A percentile compares a stretch with the other conserved stretches of the same genome.
These are phyloP conservation scores for Lasioglossum marginatum DNA, from an alignment of 2,888 invertebrate species.

Conservation along the genomic window DNA sequence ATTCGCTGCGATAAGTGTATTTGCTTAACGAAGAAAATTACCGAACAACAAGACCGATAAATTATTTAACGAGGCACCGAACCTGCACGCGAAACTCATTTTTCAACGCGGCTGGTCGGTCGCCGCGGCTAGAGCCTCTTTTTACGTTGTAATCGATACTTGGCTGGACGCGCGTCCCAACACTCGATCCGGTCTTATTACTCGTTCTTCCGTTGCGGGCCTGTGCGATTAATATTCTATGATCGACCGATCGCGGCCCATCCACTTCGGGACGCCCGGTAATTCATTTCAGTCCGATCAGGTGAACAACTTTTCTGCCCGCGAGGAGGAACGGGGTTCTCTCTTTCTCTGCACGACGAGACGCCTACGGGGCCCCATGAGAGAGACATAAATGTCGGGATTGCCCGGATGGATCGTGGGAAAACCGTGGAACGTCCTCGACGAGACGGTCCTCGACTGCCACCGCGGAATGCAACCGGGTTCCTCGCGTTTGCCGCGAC, in stretches of 20 bases:
- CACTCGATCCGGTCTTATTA: slow-evolving; percentile 10
- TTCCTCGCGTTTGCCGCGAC: slow-evolving; percentile 40
- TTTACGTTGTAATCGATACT: slow-evolving; percentile 2
- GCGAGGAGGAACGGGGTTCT: background rate
- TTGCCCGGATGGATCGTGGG: slow-evolving; percentile 59
- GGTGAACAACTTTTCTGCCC: background rate
- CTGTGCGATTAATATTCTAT: slow-evolving; percentile 10
- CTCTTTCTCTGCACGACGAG: background rate
- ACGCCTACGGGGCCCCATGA: background rate
- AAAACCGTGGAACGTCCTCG: slow-evolving; percentile 49
- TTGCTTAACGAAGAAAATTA: background rate
- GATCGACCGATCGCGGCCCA: background rate
- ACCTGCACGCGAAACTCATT: background rate
- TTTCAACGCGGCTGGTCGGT: background rate
- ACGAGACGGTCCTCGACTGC: slow-evolving; percentile 23
- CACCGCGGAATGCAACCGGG: slow-evolving; percentile 55
- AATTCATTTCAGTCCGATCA: slow-evolving; percentile 14
- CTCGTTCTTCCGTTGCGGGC: background rate
- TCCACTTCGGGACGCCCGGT: background rate
- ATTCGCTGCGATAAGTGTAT: background rate
- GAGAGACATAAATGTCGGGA: slow-evolving; percentile 54
- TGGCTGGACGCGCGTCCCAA: background rate
- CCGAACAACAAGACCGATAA: background rate
- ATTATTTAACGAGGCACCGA: background rate
- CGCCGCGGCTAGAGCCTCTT: background rate